These are phyloP conservation scores for Trichonephila clavata DNA, from an alignment of 1,140 invertebrate genomes.

Conservation along the genomic window DNA sequence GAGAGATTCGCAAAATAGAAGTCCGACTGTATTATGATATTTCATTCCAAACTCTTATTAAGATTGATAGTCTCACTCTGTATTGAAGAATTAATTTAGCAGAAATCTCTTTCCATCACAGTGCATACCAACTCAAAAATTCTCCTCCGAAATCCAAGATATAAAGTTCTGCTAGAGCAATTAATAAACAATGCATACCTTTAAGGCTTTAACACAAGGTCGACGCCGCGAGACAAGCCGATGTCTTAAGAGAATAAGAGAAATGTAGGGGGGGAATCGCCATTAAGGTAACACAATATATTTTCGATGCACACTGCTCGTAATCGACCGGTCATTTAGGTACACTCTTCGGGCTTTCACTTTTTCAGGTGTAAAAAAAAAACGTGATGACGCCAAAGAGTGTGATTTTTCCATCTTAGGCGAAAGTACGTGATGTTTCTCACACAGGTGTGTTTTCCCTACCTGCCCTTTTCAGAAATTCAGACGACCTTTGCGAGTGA, in stretches of 20 bases:
- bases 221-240: constrained; percentile 31
- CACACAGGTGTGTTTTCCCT: constrained; percentile 53
- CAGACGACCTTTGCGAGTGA: constrained; percentile 55
- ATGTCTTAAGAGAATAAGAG: neutral
- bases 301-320: neutral
- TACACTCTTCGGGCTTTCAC: neutral
- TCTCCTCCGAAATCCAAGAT: neutral
- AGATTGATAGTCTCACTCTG: neutral
- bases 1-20: too few species aligned
- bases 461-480: neutral
- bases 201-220: constrained; percentile 21
- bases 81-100: neutral
- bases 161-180: neutral
- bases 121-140: neutral
- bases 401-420: constrained; percentile 20
- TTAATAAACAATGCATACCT: constrained; percentile 37
- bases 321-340: neutral
- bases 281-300: constrained; percentile 36
- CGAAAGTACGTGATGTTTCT: constrained; percentile 48
- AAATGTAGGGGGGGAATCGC: neutral
- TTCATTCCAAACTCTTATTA: too few species aligned
- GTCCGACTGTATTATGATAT: too few species aligned
- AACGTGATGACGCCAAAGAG: neutral
- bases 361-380: constrained; percentile 54
- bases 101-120: neutral